phyloP scores from a whole-genome alignment of 2,797 vertebrate genomes.

The Esox masquinongy region DNA sequence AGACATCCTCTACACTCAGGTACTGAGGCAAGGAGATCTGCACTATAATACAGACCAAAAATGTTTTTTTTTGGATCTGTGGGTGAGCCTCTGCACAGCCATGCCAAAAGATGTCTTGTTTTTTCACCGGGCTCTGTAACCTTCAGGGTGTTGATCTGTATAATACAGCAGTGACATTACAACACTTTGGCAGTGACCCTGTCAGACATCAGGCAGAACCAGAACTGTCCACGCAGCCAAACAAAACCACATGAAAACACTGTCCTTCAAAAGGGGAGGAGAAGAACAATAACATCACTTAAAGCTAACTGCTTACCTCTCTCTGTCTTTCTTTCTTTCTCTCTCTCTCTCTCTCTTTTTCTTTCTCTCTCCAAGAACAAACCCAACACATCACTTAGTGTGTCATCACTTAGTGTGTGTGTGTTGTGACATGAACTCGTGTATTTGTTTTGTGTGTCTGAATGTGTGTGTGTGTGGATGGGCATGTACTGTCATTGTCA shows the following conservation, averaged over 20 bases:
- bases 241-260: constrained; percentile 67
- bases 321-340: constrained; percentile 31
- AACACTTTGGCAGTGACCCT: constrained; percentile 44
- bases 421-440: constrained; percentile 7
- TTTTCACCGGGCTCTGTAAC: constrained; percentile 1
- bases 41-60: not conserved
- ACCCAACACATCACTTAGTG: constrained; percentile 22
- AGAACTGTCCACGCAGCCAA: constrained; percentile 38
- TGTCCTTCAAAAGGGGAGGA: constrained; percentile 54
- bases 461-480: constrained; percentile 6
- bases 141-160: constrained; percentile 22
- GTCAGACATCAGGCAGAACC: constrained; percentile 50
- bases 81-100: not conserved
- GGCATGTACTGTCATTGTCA: constrained; percentile 71
- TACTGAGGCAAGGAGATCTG: too few relatives aligned
- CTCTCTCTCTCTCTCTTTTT: constrained; percentile 10
- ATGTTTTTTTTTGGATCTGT: not conserved
- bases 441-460: constrained; percentile 21
- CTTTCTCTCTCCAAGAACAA: constrained; percentile 42
- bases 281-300: constrained; percentile 59
- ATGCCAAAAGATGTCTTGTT: not conserved
- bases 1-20: too few relatives aligned
- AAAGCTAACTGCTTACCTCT: constrained; percentile 49
- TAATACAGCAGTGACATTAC: constrained; percentile 38
- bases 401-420: constrained; percentile 22